Base-by-base conservation (phyloP, 2,888 invertebrate genomes). In the Campoletis raptor region DNA sequence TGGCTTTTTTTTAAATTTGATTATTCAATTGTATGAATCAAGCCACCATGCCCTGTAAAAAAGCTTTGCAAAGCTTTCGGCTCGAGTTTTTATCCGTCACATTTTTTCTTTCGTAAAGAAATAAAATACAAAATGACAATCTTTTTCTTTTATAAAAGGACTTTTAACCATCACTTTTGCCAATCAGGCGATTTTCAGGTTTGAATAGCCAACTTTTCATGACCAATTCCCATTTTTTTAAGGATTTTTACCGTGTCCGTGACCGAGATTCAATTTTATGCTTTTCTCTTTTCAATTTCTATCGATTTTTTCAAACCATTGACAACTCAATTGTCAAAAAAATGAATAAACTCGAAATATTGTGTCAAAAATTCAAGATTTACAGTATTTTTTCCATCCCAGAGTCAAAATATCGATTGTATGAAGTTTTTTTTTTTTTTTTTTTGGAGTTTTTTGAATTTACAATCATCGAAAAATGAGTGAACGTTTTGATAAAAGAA, bases 121-220 rank as follows among this genome's bases (percentile, higher is more conserved):
- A 64, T 21, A 64, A 37, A n/a, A 61, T 69, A 69, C 24, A n/a
- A 54, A 77, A 24, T 40, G 24, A 54, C 40, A 40, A 79, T 9
- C 5, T 5, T 69, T 30, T 40, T 40, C 40, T n/a, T 9, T 30
- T 1, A 30, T 30, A 30, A 30, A 40, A 67, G 12, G 67, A 67
- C 78, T 80, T 85, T 76, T 73, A 81, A 48, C 57, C 78, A 83
- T 78, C 67, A 66, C 77, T 45, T 54, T 82, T 64, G 74, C 79
- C 74, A 57, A 70, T 78, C 70, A 21, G 57, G 78, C 83, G 30
- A 24, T 69, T 40, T 66, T 48, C 36, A 48, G 48, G 77, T 66
- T 64, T 24, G 5, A 45, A 61, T 37, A 24, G 30, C 30, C 66
- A 37, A 24, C 15, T 24, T 64, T 66, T 10, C 30, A 61, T 30